phyloP scores from a whole-genome alignment of 2,797 vertebrate genomes.

The Lepus oiostolus region DNA sequence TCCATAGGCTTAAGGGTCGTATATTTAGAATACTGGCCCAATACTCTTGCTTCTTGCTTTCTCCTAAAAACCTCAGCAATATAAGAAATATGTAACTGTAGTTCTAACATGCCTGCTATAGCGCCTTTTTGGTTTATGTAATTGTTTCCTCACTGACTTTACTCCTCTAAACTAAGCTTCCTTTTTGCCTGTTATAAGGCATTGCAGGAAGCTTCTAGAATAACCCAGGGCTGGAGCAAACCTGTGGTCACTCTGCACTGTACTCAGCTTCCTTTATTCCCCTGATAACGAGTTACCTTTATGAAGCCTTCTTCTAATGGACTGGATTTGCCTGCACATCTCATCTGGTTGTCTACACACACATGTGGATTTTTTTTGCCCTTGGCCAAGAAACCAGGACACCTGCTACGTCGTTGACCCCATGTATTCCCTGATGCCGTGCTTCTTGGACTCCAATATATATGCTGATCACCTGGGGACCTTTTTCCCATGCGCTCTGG shows the following conservation, averaged over 20 bases:
- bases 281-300: background rate
- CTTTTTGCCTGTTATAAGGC: background rate
- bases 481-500: conserved; percentile 23
- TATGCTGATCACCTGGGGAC: background rate
- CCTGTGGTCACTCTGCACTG: background rate
- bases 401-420: background rate
- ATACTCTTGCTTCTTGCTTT: background rate
- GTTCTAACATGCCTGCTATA: background rate
- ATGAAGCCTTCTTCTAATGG: background rate
- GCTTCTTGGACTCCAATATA: background rate
- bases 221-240: background rate
- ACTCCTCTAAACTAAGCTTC: conserved; percentile 8
- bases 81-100: background rate
- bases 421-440: background rate
- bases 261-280: background rate
- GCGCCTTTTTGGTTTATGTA: background rate
- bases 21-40: background rate
- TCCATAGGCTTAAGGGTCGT: background rate
- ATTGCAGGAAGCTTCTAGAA: background rate
- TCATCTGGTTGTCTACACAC: conserved; percentile 55
- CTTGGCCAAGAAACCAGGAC: background rate
- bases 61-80: background rate
- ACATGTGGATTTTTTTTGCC: conserved; percentile 13
- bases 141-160: background rate
- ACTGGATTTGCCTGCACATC: conserved; percentile 46